Evolutionary conservation across 2,888 invertebrate genomes (phyloP).

Genomic region (Cloeon dipterum): DNA sequence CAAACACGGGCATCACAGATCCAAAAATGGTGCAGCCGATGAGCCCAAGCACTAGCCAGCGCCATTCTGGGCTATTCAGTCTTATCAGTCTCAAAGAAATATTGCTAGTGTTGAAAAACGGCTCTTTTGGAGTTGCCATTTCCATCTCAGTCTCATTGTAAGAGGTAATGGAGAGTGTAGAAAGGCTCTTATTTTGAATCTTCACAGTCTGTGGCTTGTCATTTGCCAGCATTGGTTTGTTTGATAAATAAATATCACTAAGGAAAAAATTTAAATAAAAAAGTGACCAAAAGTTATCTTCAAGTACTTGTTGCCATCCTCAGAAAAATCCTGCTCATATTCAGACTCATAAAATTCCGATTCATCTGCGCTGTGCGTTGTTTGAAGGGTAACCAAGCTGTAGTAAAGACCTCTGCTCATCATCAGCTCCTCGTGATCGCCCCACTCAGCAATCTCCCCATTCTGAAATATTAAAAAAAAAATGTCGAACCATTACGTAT

Average conservation of each 20-base stretch:
- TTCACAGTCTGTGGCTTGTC: too few relatives aligned
- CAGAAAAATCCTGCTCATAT: constrained; percentile 9
- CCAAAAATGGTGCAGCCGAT: constrained; percentile 16
- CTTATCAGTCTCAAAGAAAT: constrained; percentile 11
- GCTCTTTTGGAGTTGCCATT: too few relatives aligned
- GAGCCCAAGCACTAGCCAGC: constrained; percentile 12
- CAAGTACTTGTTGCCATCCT: too few relatives aligned
- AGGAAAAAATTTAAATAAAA: too few relatives aligned
- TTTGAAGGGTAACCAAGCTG: constrained; percentile 12
- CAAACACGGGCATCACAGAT: constrained; percentile 15
- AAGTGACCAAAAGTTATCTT: too few relatives aligned
- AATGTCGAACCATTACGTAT: too few relatives aligned
- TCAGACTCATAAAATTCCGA: constrained; percentile 6
- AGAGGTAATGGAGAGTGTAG: background rate
- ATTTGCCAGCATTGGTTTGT: too few relatives aligned
- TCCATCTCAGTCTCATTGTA: constrained; percentile 3
- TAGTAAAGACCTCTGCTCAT: constrained; percentile 14
- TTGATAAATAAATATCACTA: too few relatives aligned
- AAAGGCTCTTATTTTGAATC: background rate
- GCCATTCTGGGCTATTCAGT: constrained; percentile 15
- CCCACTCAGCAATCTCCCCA: constrained; percentile 14
- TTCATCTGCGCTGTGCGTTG: constrained; percentile 6
- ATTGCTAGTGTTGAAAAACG: too few relatives aligned
- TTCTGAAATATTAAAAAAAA: constrained; percentile 7
- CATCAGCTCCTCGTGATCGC: constrained; percentile 15